Evolutionary conservation across 2,888 invertebrate species (phyloP).

Genomic region (Nemoura dubitans): DNA sequence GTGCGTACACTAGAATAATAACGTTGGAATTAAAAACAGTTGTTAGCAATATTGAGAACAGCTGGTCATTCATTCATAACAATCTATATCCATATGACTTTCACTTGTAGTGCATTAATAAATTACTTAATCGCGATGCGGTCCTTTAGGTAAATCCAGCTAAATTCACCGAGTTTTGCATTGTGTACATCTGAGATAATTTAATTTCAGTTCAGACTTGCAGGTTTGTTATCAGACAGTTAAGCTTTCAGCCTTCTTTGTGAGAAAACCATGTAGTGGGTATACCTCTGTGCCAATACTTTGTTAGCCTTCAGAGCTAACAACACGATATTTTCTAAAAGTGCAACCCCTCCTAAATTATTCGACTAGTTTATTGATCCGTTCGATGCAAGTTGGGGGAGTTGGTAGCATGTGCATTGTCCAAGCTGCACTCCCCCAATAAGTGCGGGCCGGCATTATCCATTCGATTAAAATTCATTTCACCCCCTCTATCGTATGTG

Average conservation of each 20-base stretch:
- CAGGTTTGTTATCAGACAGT: no score
- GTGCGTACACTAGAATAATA: no score
- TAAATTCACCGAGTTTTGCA: no score
- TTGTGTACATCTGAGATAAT: no score
- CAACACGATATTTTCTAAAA: not conserved
- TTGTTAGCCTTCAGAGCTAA: not conserved
- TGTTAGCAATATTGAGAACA: not conserved
- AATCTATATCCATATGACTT: not conserved
- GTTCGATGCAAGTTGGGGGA: not conserved
- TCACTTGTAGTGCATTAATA: not conserved
- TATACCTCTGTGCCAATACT: not conserved
- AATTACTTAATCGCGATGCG: not conserved
- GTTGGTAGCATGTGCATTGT: not conserved
- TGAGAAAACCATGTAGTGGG: no score
- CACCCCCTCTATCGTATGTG: conserved; percentile 10
- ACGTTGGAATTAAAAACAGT: not conserved
- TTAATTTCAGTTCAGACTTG: no score
- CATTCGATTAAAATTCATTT: conserved; percentile 25
- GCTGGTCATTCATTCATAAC: not conserved
- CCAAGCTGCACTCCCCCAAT: conserved; percentile 24
- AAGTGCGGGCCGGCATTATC: not conserved
- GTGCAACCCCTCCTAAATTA: not conserved
- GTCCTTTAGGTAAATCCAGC: no score
- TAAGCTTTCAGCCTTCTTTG: no score
- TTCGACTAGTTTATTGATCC: not conserved